Evolutionary conservation across 1,140 invertebrate species (phyloP).

Genomic region (Brachystomella parvula): DNA sequence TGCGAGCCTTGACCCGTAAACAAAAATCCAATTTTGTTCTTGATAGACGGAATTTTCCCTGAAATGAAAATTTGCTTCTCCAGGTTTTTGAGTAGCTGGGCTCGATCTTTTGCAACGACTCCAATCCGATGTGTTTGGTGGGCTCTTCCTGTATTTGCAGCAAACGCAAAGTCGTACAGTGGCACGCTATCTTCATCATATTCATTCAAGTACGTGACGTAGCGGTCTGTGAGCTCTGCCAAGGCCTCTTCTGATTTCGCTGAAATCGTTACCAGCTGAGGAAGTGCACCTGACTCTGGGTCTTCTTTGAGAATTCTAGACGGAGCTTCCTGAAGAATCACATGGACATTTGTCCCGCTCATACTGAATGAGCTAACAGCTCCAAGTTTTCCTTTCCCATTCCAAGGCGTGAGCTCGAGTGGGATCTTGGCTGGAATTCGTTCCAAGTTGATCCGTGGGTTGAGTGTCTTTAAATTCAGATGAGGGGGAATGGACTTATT

Average conservation of each 20-base stretch:
- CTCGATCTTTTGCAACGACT: background rate
- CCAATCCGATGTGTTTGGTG: conserved; percentile 4
- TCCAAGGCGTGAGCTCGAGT: conserved; percentile 9
- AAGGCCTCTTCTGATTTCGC: conserved; percentile 19
- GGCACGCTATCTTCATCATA: background rate
- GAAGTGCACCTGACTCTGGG: background rate
- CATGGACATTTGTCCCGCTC: no score
- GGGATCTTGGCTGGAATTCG: no score
- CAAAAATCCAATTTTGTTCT: conserved; percentile 7
- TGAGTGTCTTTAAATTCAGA: conserved; percentile 5
- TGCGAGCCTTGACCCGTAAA: no score
- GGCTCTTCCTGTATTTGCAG: conserved; percentile 15
- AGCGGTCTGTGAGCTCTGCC: conserved; percentile 3
- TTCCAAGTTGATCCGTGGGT: conserved; percentile 1
- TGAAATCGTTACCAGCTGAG: conserved; percentile 8
- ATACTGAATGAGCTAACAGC: conserved; percentile 28
- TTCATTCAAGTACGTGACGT: background rate
- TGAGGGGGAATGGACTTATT: conserved; percentile 12
- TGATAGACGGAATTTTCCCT: no score
- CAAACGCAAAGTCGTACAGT: conserved; percentile 6
- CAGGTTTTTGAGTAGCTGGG: background rate
- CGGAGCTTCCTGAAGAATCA: conserved; percentile 22
- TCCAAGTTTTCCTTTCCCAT: no score
- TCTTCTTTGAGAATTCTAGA: background rate
- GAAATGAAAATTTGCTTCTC: background rate